Evolutionary conservation across 2,888 invertebrate genomes (phyloP).

Genomic region (Operophtera brumata): DNA sequence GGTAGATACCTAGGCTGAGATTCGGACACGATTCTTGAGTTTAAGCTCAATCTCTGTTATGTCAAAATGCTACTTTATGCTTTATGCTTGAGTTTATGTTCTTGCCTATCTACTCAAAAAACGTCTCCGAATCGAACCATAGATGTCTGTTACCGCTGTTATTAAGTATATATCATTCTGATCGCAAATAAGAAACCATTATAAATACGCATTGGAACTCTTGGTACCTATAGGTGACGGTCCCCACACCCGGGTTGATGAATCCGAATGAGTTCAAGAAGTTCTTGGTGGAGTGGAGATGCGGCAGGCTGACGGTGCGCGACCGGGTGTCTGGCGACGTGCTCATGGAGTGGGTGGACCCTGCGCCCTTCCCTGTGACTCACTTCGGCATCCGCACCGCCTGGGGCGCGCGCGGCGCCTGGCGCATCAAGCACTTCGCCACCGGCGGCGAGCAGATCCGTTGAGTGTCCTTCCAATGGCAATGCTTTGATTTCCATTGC

Average conservation of each 20-base stretch:
- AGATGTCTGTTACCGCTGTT: constrained; percentile 40
- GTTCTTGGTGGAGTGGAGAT: constrained; percentile 80
- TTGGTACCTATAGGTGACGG: constrained; percentile 76
- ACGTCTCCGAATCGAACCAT: background rate
- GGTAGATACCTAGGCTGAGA: constrained; percentile 54
- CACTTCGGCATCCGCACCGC: constrained; percentile 83
- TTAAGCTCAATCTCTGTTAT: too few species aligned
- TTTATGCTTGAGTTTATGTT: too few species aligned
- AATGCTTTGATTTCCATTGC: constrained; percentile 58
- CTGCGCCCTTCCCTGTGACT: constrained; percentile 80
- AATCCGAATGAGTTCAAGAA: constrained; percentile 78
- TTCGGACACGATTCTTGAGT: too few species aligned
- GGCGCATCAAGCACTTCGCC: constrained; percentile 77
- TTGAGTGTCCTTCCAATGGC: constrained; percentile 58
- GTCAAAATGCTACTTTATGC: too few species aligned
- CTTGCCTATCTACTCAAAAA: too few species aligned
- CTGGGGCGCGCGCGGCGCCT: constrained; percentile 83
- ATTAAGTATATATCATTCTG: constrained; percentile 30
- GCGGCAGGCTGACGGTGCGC: constrained; percentile 75
- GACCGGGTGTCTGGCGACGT: constrained; percentile 71
- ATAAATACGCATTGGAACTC: constrained; percentile 39
- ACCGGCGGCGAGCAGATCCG: constrained; percentile 48
- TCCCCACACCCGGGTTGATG: constrained; percentile 80
- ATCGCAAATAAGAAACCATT: constrained; percentile 9
- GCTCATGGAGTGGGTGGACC: constrained; percentile 82